Conservation (phyloP, 2,113 vertebrate species). For the Gorsachius goisagi region DNA sequence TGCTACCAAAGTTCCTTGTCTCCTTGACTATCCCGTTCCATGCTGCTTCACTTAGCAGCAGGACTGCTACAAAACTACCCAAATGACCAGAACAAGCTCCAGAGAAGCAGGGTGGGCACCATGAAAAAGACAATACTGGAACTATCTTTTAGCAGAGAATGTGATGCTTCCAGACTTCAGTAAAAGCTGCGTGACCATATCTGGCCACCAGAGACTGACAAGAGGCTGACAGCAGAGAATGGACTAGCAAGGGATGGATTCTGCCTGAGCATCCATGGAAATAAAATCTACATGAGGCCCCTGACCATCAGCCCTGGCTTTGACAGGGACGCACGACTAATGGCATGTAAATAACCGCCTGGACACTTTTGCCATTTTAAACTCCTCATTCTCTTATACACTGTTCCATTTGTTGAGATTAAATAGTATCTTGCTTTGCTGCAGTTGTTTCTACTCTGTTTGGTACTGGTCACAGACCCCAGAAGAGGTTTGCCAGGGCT, state of each 20-base stretch:
- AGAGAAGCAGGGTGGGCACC: neutral
- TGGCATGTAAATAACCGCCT: accelerated
- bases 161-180: neutral
- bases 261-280: neutral
- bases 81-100: neutral
- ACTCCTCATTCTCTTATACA: neutral
- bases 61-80: neutral
- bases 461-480: neutral
- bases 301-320: neutral
- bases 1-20: neutral
- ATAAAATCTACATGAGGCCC: neutral
- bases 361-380: neutral
- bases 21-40: neutral
- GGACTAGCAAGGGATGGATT: neutral
- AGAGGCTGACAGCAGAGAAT: neutral
- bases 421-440: neutral
- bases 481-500: neutral
- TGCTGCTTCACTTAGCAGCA: neutral
- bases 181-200: neutral
- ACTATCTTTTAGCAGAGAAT: neutral
- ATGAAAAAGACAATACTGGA: neutral
- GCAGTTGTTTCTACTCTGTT: neutral
- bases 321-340: neutral
- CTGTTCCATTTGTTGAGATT: neutral
- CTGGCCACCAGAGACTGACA: neutral